phyloP scores from a whole-genome alignment of 2,797 vertebrate genomes.

The Uromys caudimaculatus region DNA sequence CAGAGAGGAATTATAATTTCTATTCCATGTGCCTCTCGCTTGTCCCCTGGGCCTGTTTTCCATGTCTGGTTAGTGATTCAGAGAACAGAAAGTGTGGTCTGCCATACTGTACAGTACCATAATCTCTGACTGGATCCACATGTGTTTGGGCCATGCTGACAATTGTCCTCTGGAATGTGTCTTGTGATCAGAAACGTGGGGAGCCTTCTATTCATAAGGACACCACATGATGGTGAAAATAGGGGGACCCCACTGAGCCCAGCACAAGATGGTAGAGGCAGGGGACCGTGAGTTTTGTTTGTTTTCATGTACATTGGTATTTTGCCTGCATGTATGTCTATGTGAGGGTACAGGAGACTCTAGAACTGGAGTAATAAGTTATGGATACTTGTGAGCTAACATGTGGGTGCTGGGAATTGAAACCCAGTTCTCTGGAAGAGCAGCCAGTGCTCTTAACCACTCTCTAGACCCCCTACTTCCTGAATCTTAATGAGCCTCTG shows the following conservation, averaged over 20 bases:
- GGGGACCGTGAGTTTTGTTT: too few species aligned
- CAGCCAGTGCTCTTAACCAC: too few species aligned
- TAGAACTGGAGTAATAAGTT: too few species aligned
- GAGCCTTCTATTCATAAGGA: not conserved
- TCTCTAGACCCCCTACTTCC: too few species aligned
- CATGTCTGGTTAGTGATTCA: not conserved
- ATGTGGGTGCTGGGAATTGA: too few species aligned
- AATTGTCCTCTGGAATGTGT: not conserved
- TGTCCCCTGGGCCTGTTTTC: not conserved
- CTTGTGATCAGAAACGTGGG: not conserved
- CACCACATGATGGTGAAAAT: not conserved
- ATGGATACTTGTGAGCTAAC: too few species aligned
- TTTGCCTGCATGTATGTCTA: too few species aligned
- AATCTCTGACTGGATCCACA: not conserved
- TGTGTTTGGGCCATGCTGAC: not conserved
- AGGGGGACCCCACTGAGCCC: not conserved
- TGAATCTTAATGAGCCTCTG: too few species aligned
- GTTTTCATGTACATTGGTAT: too few species aligned
- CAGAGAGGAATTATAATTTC: not conserved
- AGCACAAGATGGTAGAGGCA: not conserved
- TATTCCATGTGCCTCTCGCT: not conserved
- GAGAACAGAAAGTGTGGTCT: conserved; percentile 24
- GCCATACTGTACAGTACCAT: not conserved
- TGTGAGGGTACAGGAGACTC: too few species aligned
- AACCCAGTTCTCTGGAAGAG: too few species aligned